Evolutionary conservation across 2,797 vertebrate species (phyloP), one percentile per base, ranked within the genome.

Genomic region (Percopsis omiscomaycus): DNA sequence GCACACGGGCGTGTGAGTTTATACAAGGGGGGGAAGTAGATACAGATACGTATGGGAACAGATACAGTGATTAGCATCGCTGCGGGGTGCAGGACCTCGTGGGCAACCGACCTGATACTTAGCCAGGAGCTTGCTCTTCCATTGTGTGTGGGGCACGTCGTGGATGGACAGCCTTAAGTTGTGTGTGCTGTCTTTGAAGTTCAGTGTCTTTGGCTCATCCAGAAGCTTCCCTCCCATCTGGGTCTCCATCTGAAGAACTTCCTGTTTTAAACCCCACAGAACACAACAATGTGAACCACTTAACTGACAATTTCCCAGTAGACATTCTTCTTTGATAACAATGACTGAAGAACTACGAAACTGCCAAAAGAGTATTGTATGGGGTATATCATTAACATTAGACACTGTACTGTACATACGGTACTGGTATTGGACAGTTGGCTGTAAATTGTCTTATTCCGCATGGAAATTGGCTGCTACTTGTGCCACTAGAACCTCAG

Each of bases 161-260:
- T 99, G 97, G 78, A 99, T 91, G 0, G 97, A 98, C 61, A 99
- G 90, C 78, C 97, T 96, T 77, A 99, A 93, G 80, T 99, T 98
- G 83, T 98, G 96, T 70, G 93, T 95, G 85, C 96, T 99, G 89
- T 97, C 96, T 88, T 98, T 99, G 85, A 99, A 98, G 90, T 95
- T 93, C 81, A 99, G 92, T 65, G 94, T 93, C 91, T 98, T 98
- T 71, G 97, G 96, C 82, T 99, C 97, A 65, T 98, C 97, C 82
- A 99, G 86, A 63, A 99, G 94, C 82, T 98, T 98, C 54, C 97
- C 97, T 0, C 96, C 97, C 94, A 97, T 95, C 89, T 98, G 96
- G 58, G 91, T 94, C 90, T 99, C 97, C 58, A 98, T 94, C 86
- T 98, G 96, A 78, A 99, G 89, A 64, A 98, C 96, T 88, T 99